Evolutionary conservation across 1,140 invertebrate species (phyloP), one percentile per base, ranked within the genome.

Genomic region (Coelopa frigida): DNA sequence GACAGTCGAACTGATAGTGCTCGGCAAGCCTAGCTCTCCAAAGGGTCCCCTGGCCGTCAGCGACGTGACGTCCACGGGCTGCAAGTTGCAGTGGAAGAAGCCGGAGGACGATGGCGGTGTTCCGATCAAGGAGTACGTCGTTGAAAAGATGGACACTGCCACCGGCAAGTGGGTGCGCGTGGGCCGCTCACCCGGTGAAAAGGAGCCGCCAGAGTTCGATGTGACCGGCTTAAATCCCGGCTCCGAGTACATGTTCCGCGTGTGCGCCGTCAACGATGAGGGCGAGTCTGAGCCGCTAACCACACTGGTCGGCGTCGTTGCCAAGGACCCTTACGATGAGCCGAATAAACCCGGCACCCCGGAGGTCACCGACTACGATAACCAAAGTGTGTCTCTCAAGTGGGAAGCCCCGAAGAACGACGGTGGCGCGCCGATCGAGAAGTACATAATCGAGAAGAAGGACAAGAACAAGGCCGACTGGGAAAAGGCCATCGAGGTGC

Each of bases 381-480:
- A 94, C 71, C 85, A 91, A 60, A 90, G 87, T 49, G 89, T 94
- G 0, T 88, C 90, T 48, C 75, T 99, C 18, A 93, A 94, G 72
- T 99, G 95, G 95, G 80, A 83, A 1, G 76, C 89, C 12, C 95
- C 96, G n/a, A 77, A 78, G 38, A 82, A 73, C 48, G 95, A 99
- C 70, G 95, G 95, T 47, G 97, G 97, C 18, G 85, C 93, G 20
- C 88, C 92, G 6, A 89, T 99, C 58, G 87, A 89, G 56, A 94
- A 95, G 72, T 99, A 97, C 68, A 87, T 98, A 38, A 90, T 99
- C 57, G 94, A 99, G 74, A 98, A 97, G 78, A 92, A 93, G 70
- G 88, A 92, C 60, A 84, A 96, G 72, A 86, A 89, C 55, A 78
- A 85, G 20, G 73, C 81, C 8, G 90, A 94, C 49, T 97, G 92